phyloP scores from a whole-genome alignment of 2,113 vertebrate species.

The Lepus europaeus region DNA sequence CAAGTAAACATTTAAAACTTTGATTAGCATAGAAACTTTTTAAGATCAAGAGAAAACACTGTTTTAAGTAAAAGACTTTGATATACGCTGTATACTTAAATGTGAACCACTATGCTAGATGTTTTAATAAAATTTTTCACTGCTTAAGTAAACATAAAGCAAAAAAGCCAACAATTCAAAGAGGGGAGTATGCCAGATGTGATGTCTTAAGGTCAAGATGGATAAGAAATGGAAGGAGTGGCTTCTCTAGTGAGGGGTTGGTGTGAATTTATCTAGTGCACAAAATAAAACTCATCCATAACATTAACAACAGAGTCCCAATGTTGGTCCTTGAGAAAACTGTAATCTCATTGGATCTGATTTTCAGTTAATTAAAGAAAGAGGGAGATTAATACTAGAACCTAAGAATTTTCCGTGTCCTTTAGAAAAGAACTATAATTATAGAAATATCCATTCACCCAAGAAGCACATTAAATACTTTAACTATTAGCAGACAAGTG shows the following conservation, averaged over 20 bases:
- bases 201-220: background rate
- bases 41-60: slow-evolving; percentile 54
- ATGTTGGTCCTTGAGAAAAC: slow-evolving; percentile 42
- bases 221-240: slow-evolving; percentile 1
- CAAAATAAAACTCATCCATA: slow-evolving; percentile 25
- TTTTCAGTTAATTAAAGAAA: background rate
- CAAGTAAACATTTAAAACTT: slow-evolving; percentile 66
- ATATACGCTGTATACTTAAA: slow-evolving; percentile 35
- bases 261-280: slow-evolving; percentile 24
- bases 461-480: slow-evolving; percentile 62
- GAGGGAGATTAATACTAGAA: background rate
- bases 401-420: slow-evolving; percentile 46
- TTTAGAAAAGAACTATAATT: slow-evolving; percentile 43
- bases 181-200: background rate
- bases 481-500: slow-evolving; percentile 50
- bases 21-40: slow-evolving; percentile 45
- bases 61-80: slow-evolving; percentile 65
- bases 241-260: background rate
- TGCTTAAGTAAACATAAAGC: slow-evolving; percentile 33
- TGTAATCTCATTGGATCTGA: background rate
- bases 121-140: slow-evolving; percentile 54
- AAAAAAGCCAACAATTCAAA: background rate
- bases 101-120: slow-evolving; percentile 56
- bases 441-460: slow-evolving; percentile 58
- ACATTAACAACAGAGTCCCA: slow-evolving; percentile 15